Evolutionary conservation across 2,888 invertebrate species (phyloP), one percentile per base, ranked within the genome.

Genomic region (Caradrina kadenii): DNA sequence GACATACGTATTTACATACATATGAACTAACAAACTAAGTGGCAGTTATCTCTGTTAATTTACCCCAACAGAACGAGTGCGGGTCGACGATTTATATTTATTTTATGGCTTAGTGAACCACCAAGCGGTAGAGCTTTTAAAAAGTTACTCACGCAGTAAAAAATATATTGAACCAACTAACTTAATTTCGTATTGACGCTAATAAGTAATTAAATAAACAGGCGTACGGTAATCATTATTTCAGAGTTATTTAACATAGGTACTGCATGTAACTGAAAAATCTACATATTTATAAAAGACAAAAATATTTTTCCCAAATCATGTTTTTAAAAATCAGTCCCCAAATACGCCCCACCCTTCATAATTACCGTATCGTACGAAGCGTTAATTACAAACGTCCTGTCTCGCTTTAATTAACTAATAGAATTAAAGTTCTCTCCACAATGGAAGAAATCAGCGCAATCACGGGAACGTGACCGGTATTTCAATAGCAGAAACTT

Each of bases 71-170:
- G 70, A 71, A 70, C 68, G 73, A 55, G 73, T 72, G 49, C 68
- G 80, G 80, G 77, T 73, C 76, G 73, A 64, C 79, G 64, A 84
- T 84, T 86, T 86, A 82, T 86, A 79, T 84, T 83, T 81, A 81
- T 81, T 85, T 84, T 82, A 84, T 81, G 76, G 83, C 69, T 56
- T 60, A 60, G 15, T 54, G 58, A 50, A 22, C 63, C 73, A 61
- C 55, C n/a, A 26, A 61, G 53, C 49, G 21, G 17, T 39, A 22
- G 17, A 39, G 52, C 22, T 65, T 79, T 69, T 50, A 48, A 64
- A 72, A 72, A 56, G 35, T 65, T 65, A 67, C 45, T 39, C 49
- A 42, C 53, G 19, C 66, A 15, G 26, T 35, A 39, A 67, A 66
- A 55, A 48, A 49, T 45, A 1, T 17, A 35, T 21, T 54, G 19